phyloP scores from a whole-genome alignment of 2,113 vertebrate species.

The Lepisosteus osseus region DNA sequence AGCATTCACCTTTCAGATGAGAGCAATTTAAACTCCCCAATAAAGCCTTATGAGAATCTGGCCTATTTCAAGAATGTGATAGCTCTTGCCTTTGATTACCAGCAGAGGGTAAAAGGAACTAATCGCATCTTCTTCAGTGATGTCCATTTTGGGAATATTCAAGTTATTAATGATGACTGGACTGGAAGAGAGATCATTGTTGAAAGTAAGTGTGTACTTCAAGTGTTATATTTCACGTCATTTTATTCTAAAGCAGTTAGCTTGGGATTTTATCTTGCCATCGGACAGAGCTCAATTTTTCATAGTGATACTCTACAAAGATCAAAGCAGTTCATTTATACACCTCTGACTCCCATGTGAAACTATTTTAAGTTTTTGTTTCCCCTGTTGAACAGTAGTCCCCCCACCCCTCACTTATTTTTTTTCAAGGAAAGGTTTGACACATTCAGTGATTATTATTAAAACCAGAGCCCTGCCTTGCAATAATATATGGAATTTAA shows the following conservation, averaged over 20 bases:
- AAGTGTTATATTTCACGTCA: not conserved
- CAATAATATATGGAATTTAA: too few relatives aligned
- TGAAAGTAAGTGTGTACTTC: constrained; percentile 80
- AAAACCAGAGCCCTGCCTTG: not conserved
- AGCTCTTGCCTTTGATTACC: constrained; percentile 89
- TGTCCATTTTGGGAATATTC: constrained; percentile 94
- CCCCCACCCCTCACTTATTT: not conserved
- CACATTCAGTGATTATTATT: not conserved
- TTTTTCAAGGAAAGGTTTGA: not conserved
- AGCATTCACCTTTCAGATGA: constrained; percentile 96
- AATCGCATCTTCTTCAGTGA: constrained; percentile 98
- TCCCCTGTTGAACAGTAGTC: not conserved
- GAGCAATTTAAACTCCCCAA: constrained; percentile 89
- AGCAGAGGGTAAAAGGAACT: constrained; percentile 70
- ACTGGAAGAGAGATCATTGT: constrained; percentile 77
- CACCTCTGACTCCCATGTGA: not conserved
- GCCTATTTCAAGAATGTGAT: constrained; percentile 92
- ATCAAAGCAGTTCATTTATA: not conserved
- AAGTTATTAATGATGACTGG: constrained; percentile 95
- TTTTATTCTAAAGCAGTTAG: not conserved
- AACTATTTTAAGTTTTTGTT: not conserved
- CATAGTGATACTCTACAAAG: not conserved
- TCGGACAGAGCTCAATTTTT: not conserved
- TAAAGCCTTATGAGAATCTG: constrained; percentile 88
- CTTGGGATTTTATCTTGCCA: not conserved